Conservation (phyloP, 2,113 vertebrate species). For the Poeciliopsis retropinna region DNA sequence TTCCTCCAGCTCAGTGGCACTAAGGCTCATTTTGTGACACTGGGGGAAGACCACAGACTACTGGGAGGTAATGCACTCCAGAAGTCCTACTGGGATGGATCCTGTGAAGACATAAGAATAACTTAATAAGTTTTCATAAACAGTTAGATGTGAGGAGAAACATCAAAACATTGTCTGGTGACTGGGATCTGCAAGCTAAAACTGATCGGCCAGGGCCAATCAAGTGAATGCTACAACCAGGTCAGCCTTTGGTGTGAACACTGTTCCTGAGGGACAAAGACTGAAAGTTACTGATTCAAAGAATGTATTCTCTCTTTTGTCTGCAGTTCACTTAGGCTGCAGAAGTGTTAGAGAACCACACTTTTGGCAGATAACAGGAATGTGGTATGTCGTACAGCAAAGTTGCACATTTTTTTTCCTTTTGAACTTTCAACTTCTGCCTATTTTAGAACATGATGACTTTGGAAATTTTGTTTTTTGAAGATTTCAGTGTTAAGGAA, state of each 20-base stretch:
- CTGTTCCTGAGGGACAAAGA: no score
- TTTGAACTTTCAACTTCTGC: background rate
- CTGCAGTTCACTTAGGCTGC: no score
- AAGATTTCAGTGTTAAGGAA: background rate
- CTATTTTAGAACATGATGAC: slow-evolving; percentile 24
- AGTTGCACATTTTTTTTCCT: no score
- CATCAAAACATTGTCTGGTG: background rate
- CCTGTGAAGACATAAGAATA: slow-evolving; percentile 57
- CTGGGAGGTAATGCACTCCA: slow-evolving; percentile 39
- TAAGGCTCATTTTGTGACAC: slow-evolving; percentile 73
- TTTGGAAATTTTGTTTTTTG: background rate
- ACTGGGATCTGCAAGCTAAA: background rate
- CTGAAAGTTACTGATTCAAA: no score
- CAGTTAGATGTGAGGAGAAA: background rate
- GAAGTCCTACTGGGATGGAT: slow-evolving; percentile 23
- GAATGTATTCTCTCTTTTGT: no score
- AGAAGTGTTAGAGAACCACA: no score
- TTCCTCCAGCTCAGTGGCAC: slow-evolving; percentile 74
- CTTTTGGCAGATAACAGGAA: no score
- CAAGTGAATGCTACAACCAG: no score
- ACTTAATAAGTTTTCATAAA: slow-evolving; percentile 12
- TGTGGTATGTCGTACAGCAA: no score
- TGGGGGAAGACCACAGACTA: slow-evolving; percentile 37
- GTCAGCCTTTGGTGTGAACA: background rate
- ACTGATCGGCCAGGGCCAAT: background rate